These are phyloP conservation scores for Capitulum mitella DNA, from an alignment of 2,888 invertebrate species.

Conservation along the genomic window DNA sequence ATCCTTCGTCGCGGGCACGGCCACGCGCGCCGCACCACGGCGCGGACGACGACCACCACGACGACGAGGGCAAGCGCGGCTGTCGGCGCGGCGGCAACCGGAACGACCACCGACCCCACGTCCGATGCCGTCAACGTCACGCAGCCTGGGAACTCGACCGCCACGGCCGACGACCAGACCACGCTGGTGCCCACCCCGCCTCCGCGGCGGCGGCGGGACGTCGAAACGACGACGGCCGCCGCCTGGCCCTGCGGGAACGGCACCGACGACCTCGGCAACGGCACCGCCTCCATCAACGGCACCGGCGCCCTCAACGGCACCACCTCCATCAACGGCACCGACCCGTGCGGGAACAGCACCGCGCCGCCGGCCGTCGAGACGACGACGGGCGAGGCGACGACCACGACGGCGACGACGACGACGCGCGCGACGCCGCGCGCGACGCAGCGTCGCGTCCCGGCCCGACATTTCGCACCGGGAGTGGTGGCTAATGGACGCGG, in stretches of 20 bases:
- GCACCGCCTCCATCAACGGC: neutral
- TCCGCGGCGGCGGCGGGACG: too few species aligned
- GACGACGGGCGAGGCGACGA: neutral
- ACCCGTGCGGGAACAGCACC: neutral
- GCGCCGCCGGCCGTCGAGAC: neutral
- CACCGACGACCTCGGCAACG: neutral
- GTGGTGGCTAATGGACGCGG: neutral
- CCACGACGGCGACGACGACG: neutral
- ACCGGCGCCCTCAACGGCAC: neutral
- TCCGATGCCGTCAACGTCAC: too few species aligned
- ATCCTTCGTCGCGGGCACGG: neutral
- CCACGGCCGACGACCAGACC: too few species aligned
- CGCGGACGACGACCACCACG: neutral
- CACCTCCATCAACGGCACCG: neutral
- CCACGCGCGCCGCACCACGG: too few species aligned
- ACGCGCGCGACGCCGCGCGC: neutral
- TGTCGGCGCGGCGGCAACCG: too few species aligned
- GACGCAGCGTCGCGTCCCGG: too few species aligned
- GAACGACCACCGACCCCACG: too few species aligned
- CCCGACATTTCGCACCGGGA: neutral
- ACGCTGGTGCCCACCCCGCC: too few species aligned
- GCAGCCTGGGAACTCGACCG: too few species aligned
- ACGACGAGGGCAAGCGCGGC: too few species aligned
- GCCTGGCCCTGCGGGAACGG: neutral
- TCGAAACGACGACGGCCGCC: too few species aligned